Evolutionary conservation across 1,140 invertebrate species (phyloP).

Genomic region (Brachionus angularis): DNA sequence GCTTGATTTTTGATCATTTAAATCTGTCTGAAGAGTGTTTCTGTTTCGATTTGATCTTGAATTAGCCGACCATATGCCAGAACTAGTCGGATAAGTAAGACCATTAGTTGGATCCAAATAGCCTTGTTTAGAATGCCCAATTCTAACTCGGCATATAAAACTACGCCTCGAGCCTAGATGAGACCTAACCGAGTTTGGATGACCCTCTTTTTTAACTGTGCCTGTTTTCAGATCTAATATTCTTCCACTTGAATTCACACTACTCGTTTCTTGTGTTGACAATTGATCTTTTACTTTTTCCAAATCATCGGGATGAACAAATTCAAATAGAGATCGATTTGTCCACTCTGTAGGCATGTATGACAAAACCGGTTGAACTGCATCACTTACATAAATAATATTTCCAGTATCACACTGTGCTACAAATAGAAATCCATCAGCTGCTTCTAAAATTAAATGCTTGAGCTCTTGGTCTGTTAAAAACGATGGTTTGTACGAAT

Average conservation of each 20-base stretch:
- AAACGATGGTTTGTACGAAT: conserved; percentile 87
- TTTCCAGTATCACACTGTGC: conserved; percentile 93
- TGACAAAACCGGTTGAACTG: conserved; percentile 92
- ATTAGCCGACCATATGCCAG: conserved; percentile 17
- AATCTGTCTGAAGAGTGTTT: conserved; percentile 77
- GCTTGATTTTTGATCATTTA: conserved; percentile 52
- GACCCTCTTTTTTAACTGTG: conserved; percentile 96
- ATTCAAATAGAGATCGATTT: conserved; percentile 61
- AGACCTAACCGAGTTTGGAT: conserved; percentile 64
- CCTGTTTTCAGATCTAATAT: conserved; percentile 94
- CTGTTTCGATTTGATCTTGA: conserved; percentile 65
- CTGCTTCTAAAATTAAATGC: conserved; percentile 94
- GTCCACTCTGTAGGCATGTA: conserved; percentile 69
- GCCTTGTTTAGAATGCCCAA: conserved; percentile 55
- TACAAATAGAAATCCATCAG: conserved; percentile 98
- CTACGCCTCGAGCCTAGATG: conserved; percentile 77
- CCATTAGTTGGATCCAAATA: conserved; percentile 53
- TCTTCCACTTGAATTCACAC: conserved; percentile 62
- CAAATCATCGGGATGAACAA: conserved; percentile 94
- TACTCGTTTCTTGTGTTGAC: conserved; percentile 70
- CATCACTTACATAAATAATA: conserved; percentile 97
- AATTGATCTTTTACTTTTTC: conserved; percentile 95
- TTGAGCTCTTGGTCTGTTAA: conserved; percentile 98
- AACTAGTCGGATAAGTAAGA: conserved; percentile 48
- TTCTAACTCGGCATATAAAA: conserved; percentile 87